Base-by-base conservation (phyloP, 2,797 vertebrate genomes). In the Dendrocincla tyrannina region DNA sequence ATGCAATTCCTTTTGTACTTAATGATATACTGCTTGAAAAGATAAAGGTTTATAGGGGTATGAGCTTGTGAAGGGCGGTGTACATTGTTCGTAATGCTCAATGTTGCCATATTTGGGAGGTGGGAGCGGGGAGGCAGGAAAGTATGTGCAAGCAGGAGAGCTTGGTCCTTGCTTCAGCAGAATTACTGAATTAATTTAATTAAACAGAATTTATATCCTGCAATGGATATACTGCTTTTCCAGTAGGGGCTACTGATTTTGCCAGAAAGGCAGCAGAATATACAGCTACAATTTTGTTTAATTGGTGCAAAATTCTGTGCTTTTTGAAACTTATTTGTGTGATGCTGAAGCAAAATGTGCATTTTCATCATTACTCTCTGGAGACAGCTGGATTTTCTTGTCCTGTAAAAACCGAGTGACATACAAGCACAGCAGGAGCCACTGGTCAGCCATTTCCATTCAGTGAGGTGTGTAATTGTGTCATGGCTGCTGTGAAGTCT, bases 391-490 rank as follows among this genome's bases (percentile, higher is more conserved):
- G n/a, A 32, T 7, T 44, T 89, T 8, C 5, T 17, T 19, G 60
- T 23, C 10, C 1, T 8, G 12, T 23, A 5, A 15, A 67, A 53
- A 11, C 5, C 16, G 47, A 87, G 42, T 50, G 41, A n/a, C 30
- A 9, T 6, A 15, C 0, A 2, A 14, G 32, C 15, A 4, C 58
- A 52, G 15, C 44, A 25, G 72, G 27, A 49, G 30, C 7, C 20
- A 1, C 2, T 2, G 4, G 4, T 19, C 22, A 17, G 37, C 9
- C 4, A 49, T 28, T 24, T 4, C 1, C 1, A 4, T 55, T 25
- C 25, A 39, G 6, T 17, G 5, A 30, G 41, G 17, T 14, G 49
- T 41, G 18, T 4, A 28, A 13, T 5, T 14, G 49, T 41, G 22
- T 4, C 28, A 13, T 5, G 12, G 14, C 7, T 27, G 5, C 8